Base-by-base conservation (phyloP, 1,140 invertebrate species). In the fruit fly (Drosophila melanogaster) region DNA sequence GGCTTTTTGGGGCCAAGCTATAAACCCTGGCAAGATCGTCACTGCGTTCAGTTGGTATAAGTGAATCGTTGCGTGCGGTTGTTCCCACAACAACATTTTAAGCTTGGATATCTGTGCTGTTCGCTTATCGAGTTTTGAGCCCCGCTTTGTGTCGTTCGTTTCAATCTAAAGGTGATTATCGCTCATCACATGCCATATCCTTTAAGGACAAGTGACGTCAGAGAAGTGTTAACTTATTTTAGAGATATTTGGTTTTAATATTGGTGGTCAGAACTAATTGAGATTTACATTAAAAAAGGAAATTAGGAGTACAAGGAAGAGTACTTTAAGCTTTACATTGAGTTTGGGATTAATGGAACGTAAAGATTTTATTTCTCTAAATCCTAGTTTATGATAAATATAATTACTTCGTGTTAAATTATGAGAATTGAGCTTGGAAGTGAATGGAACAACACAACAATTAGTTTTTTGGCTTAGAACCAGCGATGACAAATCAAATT, bases 21-120 rank as follows among this genome's bases (percentile, higher is more conserved):
- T 91, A 91, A 91, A 90, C 90, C 72, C 80, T 80, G 90, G 87
- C 85, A 80, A 89, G 90, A 85, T 91, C 83, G 90, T 83, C 81
- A 72, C 55, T 74, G 76, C 90, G 86, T 86, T 91, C 90, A 91
- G 90, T 91, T 91, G 83, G 90, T 91, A 90, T 90, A 91, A 91
- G 90, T 89, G 73, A 86, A 83, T 81, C 90, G 86, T 90, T 85
- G 61, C 86, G 90, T 91, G 79, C 81, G 90, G 90, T 89, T 81
- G 77, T 73, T 69, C 77, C 70, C 38, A 44, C 59, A 40, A 35
- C 30, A 81, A 69, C 65, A 66, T 44, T 38, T 51, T 12, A 4
- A 35, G 56, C 49, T 70, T 66, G 50, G 33, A 59, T 59, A 50
- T 72, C 61, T 33, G 58, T 61, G 47, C 58, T 33, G 43, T 65